Conservation (phyloP, 2,888 invertebrate species). For the Tetragonula carbonaria region DNA sequence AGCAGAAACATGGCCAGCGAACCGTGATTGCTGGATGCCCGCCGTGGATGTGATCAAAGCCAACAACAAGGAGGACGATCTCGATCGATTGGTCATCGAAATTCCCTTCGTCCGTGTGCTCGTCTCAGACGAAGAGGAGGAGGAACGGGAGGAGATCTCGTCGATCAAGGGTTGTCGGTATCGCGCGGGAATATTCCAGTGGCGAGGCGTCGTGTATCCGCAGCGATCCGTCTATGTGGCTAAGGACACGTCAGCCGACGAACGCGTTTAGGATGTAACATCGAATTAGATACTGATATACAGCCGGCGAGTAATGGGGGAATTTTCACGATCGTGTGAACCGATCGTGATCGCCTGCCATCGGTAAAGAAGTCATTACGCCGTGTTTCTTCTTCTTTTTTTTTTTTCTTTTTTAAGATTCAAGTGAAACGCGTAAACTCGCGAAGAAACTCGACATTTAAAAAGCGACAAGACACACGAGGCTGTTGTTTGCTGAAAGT, state of each 20-base stretch:
- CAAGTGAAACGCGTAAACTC: background rate
- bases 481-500: background rate
- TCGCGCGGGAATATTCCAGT: constrained; percentile 18
- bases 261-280: constrained; percentile 39
- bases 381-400: too few relatives aligned
- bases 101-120: constrained; percentile 3
- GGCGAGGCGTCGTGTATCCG: constrained; percentile 5
- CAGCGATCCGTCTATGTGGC: constrained; percentile 31
- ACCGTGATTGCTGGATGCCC: background rate
- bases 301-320: constrained; percentile 32
- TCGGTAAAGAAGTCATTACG: too few relatives aligned
- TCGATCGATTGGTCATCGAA: constrained; percentile 21
- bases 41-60: constrained; percentile 9
- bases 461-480: background rate
- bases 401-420: background rate
- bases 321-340: constrained; percentile 44
- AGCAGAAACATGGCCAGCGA: background rate
- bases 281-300: constrained; percentile 53
- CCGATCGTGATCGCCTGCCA: constrained; percentile 13
- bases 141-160: constrained; percentile 6
- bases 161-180: constrained; percentile 15
- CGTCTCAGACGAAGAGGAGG: background rate
- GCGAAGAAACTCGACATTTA: background rate
- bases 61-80: constrained; percentile 2
- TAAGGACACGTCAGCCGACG: constrained; percentile 31